phyloP scores from a whole-genome alignment of 2,113 vertebrate genomes.

The Eurypyga helias region DNA sequence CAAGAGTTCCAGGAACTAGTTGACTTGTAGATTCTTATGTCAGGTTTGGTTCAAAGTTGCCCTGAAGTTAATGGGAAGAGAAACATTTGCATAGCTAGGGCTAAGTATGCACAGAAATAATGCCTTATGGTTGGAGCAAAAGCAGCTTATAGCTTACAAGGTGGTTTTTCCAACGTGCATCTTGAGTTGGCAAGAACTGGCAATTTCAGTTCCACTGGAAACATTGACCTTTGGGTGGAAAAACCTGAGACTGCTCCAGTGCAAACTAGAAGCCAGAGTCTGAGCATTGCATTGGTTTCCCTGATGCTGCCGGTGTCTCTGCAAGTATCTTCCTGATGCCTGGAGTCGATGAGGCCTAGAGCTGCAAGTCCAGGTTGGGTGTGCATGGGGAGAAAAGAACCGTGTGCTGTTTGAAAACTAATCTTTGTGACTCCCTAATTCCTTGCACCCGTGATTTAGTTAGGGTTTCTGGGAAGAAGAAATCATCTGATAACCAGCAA shows the following conservation, averaged over 20 bases:
- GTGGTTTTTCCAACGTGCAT: neutral
- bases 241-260: neutral
- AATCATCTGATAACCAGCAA: neutral
- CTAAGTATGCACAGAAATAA: neutral
- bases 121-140: neutral
- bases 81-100: neutral
- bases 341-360: neutral
- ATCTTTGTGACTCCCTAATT: neutral
- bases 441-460: neutral
- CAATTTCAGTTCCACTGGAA: neutral
- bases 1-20: neutral
- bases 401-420: neutral
- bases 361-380: accelerated
- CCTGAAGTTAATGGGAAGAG: neutral
- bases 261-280: neutral
- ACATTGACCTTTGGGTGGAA: neutral
- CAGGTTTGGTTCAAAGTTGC: neutral
- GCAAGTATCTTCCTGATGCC: neutral
- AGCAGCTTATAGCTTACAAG: neutral
- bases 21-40: neutral
- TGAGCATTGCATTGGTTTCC: neutral
- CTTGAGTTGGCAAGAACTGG: neutral
- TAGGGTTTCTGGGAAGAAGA: neutral
- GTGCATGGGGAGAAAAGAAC: neutral
- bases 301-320: neutral